phyloP scores from a whole-genome alignment of 2,888 invertebrate species.

The Coenonympha arcania region DNA sequence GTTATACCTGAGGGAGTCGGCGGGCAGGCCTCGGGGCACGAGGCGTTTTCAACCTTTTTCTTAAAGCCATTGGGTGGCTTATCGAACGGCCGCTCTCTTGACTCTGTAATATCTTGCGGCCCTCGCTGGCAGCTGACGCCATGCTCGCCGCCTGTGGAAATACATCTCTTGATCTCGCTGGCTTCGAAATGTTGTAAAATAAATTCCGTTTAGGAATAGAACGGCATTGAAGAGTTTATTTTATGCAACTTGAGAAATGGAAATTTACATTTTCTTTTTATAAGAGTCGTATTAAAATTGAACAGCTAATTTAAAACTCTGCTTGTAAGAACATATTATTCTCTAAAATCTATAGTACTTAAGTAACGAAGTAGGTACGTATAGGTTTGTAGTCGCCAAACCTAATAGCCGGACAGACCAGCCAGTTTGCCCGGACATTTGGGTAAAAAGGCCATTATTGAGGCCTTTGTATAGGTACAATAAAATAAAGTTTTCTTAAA shows the following conservation, averaged over 20 bases:
- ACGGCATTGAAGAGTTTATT: slow-evolving; percentile 4
- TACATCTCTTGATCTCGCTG: slow-evolving; percentile 23
- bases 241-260: slow-evolving; percentile 4
- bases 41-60: slow-evolving; percentile 57
- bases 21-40: slow-evolving; percentile 58
- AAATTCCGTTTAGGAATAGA: slow-evolving; percentile 14
- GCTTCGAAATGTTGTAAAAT: slow-evolving; percentile 21
- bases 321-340: no score
- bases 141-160: slow-evolving; percentile 70
- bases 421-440: no score
- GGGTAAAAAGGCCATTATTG: no score
- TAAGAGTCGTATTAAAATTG: no score
- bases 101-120: slow-evolving; percentile 60
- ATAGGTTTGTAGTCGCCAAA: no score
- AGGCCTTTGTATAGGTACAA: no score
- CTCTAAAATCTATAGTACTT: no score
- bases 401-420: no score
- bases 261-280: not conserved
- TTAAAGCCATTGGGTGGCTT: slow-evolving; percentile 65
- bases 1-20: slow-evolving; percentile 73
- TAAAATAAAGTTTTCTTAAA: no score
- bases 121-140: slow-evolving; percentile 72
- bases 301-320: no score
- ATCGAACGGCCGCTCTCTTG: slow-evolving; percentile 64
- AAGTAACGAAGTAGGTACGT: no score